phyloP scores from a whole-genome alignment of 37 sponge, comb jelly and placozoan species.

The Petrosia ficiformis region DNA sequence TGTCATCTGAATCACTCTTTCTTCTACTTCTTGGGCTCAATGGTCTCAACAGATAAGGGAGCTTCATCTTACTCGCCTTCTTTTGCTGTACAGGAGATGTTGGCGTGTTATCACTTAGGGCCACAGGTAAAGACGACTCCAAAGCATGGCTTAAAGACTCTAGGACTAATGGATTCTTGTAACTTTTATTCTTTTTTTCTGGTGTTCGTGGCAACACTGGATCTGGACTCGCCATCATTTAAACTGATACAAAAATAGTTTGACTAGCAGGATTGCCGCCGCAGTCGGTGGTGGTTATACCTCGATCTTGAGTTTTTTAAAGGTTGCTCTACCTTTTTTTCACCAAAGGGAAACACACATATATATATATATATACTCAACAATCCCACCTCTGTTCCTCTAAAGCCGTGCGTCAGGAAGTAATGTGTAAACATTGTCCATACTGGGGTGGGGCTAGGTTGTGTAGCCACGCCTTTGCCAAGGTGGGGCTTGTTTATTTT shows the following conservation, averaged over 20 bases:
- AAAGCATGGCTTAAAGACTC: background rate
- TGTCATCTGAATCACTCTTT: background rate
- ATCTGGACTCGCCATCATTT: no score
- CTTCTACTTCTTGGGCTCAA: background rate
- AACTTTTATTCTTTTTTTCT: background rate
- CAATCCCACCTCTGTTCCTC: no score
- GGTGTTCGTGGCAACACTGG: conserved; percentile 1
- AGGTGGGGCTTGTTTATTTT: no score
- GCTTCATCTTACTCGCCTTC: background rate
- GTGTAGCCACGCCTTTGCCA: no score
- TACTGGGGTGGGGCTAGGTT: no score
- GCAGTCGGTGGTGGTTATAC: background rate
- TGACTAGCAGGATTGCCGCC: background rate
- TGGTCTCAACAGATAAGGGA: background rate
- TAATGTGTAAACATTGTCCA: no score
- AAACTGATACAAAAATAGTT: conserved; percentile 1
- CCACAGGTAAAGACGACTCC: background rate
- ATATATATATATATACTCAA: no score
- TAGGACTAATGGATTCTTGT: background rate
- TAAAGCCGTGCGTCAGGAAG: no score
- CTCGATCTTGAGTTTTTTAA: no score
- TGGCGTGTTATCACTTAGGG: background rate
- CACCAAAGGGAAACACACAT: no score
- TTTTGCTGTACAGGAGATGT: background rate
- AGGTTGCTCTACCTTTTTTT: no score